A percentile compares a stretch with the other conserved stretches of the same genome.
These are phyloP conservation scores for Pampus argenteus DNA, from an alignment of 2,797 vertebrate genomes.

Conservation along the genomic window DNA sequence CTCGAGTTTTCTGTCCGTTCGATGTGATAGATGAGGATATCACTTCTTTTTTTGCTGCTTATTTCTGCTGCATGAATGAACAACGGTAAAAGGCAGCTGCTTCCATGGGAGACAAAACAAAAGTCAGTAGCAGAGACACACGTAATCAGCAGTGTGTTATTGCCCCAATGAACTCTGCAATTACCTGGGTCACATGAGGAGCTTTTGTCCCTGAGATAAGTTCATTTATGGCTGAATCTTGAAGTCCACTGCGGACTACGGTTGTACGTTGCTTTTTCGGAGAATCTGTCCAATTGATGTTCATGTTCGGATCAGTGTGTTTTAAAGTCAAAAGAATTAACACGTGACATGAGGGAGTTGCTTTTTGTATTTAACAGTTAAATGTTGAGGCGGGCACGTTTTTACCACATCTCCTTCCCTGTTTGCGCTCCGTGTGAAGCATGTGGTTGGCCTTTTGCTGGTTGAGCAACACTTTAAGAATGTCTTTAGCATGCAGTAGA, in stretches of 20 bases:
- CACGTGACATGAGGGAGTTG: slow-evolving; percentile 10
- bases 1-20: neutral
- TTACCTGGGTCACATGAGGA: slow-evolving; percentile 10
- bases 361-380: neutral
- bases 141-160: slow-evolving; percentile 7
- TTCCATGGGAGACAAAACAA: neutral
- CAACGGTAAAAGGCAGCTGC: neutral
- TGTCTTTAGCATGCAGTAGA: slow-evolving; percentile 34
- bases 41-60: neutral
- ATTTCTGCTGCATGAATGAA: neutral
- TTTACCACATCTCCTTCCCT: slow-evolving; percentile 44
- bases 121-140: slow-evolving; percentile 27
- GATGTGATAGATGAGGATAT: neutral
- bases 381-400: slow-evolving; percentile 54
- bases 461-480: slow-evolving; percentile 57
- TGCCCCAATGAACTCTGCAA: neutral
- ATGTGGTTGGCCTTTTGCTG: slow-evolving; percentile 25
- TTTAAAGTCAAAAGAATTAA: neutral
- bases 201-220: neutral
- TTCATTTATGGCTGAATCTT: neutral
- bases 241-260: neutral
- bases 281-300: too few relatives aligned
- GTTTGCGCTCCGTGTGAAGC: neutral
- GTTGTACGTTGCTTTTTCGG: neutral
- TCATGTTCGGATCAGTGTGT: neutral